Evolutionary conservation across 2,888 invertebrate genomes (phyloP).

Genomic region (Lamellibrachia satsuma): DNA sequence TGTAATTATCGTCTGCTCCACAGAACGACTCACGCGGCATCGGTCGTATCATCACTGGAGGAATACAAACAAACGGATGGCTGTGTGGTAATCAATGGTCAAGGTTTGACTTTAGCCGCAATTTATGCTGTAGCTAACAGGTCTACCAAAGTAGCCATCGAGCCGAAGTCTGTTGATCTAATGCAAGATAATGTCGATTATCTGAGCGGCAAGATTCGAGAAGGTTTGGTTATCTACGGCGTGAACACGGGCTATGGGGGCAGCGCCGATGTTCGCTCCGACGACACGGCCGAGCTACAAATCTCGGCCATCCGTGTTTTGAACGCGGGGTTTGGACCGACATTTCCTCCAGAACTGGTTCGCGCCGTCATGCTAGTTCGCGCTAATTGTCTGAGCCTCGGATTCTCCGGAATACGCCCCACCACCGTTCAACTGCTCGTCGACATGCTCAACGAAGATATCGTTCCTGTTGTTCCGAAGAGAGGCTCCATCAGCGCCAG

Average conservation of each 20-base stretch:
- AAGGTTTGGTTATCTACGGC: conserved; percentile 43
- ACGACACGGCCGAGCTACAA: conserved; percentile 35
- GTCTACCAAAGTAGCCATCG: conserved; percentile 14
- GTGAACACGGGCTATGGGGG: conserved; percentile 47
- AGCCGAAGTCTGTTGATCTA: neutral
- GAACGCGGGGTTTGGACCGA: conserved; percentile 38
- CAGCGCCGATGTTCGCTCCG: conserved; percentile 44
- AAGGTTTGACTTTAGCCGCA: conserved; percentile 17
- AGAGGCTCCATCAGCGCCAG: conserved; percentile 49
- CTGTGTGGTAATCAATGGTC: neutral
- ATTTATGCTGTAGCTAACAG: conserved; percentile 20
- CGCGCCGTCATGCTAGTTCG: conserved; percentile 48
- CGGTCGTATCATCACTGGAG: neutral
- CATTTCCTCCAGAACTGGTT: conserved; percentile 37
- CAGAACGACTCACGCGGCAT: neutral
- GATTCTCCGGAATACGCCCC: conserved; percentile 36
- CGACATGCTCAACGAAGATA: conserved; percentile 44
- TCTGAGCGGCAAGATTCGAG: conserved; percentile 31
- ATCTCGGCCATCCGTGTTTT: conserved; percentile 37
- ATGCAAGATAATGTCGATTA: conserved; percentile 35
- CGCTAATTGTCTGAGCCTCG: conserved; percentile 43
- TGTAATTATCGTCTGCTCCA: neutral
- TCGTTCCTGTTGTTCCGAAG: conserved; percentile 45
- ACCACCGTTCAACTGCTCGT: conserved; percentile 39
- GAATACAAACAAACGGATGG: neutral